phyloP scores from a whole-genome alignment of 1,140 invertebrate species.

The Zaprionus africanus region DNA sequence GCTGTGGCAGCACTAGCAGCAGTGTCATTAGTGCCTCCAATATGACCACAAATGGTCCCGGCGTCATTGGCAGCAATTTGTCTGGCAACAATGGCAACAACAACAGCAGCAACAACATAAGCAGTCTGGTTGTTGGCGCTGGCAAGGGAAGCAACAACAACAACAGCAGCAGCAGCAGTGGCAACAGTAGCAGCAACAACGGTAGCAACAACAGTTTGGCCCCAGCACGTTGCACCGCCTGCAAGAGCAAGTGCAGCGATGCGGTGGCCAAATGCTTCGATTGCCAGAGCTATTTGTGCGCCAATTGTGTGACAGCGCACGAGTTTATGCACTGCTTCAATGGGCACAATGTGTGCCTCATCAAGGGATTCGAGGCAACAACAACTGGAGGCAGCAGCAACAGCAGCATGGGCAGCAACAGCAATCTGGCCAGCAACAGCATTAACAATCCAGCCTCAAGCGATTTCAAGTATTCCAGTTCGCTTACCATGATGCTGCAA shows the following conservation, averaged over 20 bases:
- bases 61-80: conserved; percentile 78
- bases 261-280: conserved; percentile 96
- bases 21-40: conserved; percentile 67
- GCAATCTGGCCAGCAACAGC: conserved; percentile 16
- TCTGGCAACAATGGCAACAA: conserved; percentile 27
- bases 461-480: conserved; percentile 77
- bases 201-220: conserved; percentile 35
- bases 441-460: conserved; percentile 70
- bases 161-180: conserved; percentile 10
- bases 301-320: conserved; percentile 98
- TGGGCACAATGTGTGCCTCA: conserved; percentile 92
- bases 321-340: conserved; percentile 99
- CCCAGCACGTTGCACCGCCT: conserved; percentile 91
- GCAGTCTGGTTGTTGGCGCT: conserved; percentile 65
- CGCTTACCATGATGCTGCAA: conserved; percentile 80
- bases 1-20: conserved; percentile 76
- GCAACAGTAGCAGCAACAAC: conserved; percentile 23
- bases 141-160: conserved; percentile 59
- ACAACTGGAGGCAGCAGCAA: conserved; percentile 18
- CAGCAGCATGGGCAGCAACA: conserved; percentile 13
- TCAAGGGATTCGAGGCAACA: conserved; percentile 69
- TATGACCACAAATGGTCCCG: conserved; percentile 59
- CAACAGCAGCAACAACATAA: conserved; percentile 51
- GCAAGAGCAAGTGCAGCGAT: conserved; percentile 93
- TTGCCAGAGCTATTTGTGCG: conserved; percentile 97